Evolutionary conservation across 1,140 invertebrate genomes (phyloP).

Genomic region (Sitodiplosis mosellana): DNA sequence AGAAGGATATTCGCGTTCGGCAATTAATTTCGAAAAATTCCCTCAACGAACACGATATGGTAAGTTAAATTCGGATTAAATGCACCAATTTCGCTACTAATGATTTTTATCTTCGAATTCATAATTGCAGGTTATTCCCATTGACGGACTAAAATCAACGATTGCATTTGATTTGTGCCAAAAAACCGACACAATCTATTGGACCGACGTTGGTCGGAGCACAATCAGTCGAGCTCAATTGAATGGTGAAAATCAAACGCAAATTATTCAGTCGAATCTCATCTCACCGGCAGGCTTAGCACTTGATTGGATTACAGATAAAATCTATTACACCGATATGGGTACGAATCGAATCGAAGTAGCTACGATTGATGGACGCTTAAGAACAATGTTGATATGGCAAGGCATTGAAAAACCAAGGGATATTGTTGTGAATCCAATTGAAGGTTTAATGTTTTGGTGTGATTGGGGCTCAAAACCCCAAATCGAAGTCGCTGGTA

Average conservation of each 20-base stretch:
- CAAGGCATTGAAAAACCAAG: constrained; percentile 62
- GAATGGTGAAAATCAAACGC: constrained; percentile 53
- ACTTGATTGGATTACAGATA: constrained; percentile 69
- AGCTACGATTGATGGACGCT: constrained; percentile 53
- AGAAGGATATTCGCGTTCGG: constrained; percentile 58
- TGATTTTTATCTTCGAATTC: background rate
- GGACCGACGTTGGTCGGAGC: constrained; percentile 70
- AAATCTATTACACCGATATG: constrained; percentile 79
- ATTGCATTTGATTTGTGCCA: constrained; percentile 71
- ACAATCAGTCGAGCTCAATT: constrained; percentile 59
- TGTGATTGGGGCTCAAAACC: constrained; percentile 69
- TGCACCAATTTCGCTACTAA: too few species aligned
- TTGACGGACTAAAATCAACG: constrained; percentile 62
- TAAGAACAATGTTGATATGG: constrained; percentile 59
- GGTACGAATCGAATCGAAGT: constrained; percentile 67
- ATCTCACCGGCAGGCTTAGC: constrained; percentile 57
- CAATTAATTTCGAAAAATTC: constrained; percentile 39
- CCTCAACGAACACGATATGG: constrained; percentile 46
- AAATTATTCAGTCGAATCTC: constrained; percentile 32
- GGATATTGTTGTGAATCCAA: constrained; percentile 69
- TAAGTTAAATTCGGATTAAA: constrained; percentile 9
- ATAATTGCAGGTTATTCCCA: constrained; percentile 41
- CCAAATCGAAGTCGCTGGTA: constrained; percentile 66
- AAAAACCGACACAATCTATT: constrained; percentile 60
- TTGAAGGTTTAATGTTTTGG: constrained; percentile 66